Evolutionary conservation across 2,113 vertebrate genomes (phyloP), one percentile per base, ranked within the genome.

Genomic region (Desmodus rotundus): DNA sequence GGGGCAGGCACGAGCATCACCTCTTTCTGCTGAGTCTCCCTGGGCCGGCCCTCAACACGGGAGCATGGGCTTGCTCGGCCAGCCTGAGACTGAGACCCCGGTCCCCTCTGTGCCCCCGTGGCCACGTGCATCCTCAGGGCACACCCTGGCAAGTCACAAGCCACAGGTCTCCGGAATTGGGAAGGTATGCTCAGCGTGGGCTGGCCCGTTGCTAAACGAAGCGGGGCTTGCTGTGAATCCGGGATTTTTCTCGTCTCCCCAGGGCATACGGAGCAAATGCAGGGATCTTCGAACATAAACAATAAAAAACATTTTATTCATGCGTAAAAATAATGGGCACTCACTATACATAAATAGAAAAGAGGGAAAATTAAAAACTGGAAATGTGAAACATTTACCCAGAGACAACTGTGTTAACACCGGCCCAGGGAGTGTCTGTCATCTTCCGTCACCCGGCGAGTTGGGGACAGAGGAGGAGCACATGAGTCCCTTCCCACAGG

Each of bases 11-110:
- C 3, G 31, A 14, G 56, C 56, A 13, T 31, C 1, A 4, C 31
- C 24, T 4, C 43, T 8, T 50, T 38, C 38, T 84, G 43, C 22
- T 2, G 36, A 22, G 22, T 26, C 33, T 15, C 24, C 82, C 61
- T 15, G 41, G 0, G 2, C 56, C 11, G 58, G 41, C 11, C 2
- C 31, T 45, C 41, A 24, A 5, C 31, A 16, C 1, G 8, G 61
- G 82, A 4, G 24, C 41, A 28, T 24, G 0, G 6, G 22, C 17
- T 31, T 13, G 3, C 14, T 45, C 20, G 19, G 61, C 43, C 61
- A n/a, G 43, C 15, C 45, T 3, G 45, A 52, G 31, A 16, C 24
- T 7, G 22, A 50, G 20, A 26, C 20, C 43, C 7, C 14, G 20
- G 50, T 14, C 22, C 52, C 47, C 20, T 33, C 28, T 14, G 70